These are phyloP conservation scores for Dicerorhinus sumatrensis DNA, from an alignment of 2,113 vertebrate genomes.

Conservation along the genomic window DNA sequence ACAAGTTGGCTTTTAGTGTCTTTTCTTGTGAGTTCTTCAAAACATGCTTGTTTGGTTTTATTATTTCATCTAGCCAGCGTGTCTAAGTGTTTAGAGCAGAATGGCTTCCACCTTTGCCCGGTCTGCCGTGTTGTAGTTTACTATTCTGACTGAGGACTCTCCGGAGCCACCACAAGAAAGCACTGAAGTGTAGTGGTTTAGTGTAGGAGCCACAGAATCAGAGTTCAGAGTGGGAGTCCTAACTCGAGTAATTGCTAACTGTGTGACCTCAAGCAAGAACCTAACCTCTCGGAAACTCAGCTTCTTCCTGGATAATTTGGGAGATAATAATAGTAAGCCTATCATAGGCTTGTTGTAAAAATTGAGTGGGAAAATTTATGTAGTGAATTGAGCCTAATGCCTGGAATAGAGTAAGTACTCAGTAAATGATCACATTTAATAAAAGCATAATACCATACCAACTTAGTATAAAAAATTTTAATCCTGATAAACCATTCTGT, in stretches of 20 bases:
- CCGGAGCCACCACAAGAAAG: background rate
- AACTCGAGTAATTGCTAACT: background rate
- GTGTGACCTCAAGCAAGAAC: background rate
- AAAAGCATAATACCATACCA: background rate
- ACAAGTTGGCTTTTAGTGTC: background rate
- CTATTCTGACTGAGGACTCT: background rate
- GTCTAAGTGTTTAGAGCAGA: background rate
- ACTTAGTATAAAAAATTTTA: background rate
- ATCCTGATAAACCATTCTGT: background rate
- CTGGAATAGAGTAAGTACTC: background rate
- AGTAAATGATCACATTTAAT: background rate
- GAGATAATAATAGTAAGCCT: background rate
- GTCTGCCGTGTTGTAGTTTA: background rate
- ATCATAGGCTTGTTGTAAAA: background rate
- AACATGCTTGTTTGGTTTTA: background rate
- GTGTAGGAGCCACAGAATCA: background rate
- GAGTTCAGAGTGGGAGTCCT: background rate
- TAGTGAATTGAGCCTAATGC: background rate
- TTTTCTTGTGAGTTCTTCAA: background rate
- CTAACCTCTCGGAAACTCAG: background rate
- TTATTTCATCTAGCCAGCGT: background rate
- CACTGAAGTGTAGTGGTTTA: background rate
- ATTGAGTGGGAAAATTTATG: background rate
- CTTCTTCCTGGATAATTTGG: background rate
- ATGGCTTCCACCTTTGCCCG: background rate